A percentile compares a stretch with the other conserved stretches of the same genome.
These are phyloP conservation scores for Rhodophaea formosa DNA, from an alignment of 2,888 invertebrate genomes.

Conservation along the genomic window DNA sequence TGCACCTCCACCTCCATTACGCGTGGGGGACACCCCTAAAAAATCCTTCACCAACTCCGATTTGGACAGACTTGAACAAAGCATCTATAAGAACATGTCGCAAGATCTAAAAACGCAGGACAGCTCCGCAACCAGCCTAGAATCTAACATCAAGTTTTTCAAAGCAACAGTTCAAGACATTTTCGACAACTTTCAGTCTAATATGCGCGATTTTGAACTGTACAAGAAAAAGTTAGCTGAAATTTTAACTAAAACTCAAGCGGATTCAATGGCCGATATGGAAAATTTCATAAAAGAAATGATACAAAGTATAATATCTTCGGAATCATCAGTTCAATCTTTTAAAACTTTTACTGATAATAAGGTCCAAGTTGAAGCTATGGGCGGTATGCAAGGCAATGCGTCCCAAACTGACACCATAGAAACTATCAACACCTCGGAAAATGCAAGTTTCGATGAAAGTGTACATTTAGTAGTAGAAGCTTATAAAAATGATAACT, in stretches of 20 bases:
- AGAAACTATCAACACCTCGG: constrained; percentile 1
- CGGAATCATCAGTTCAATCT: constrained; percentile 37
- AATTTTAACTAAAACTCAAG: constrained; percentile 54
- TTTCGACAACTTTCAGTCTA: constrained; percentile 60
- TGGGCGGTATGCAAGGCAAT: background rate
- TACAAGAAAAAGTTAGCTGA: constrained; percentile 64
- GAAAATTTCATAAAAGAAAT: constrained; percentile 66
- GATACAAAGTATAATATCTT: constrained; percentile 60
- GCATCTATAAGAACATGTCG: constrained; percentile 52
- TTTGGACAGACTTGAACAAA: constrained; percentile 54
- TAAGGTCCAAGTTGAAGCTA: background rate
- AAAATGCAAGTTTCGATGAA: background rate
- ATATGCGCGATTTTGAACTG: constrained; percentile 58
- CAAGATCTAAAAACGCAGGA: constrained; percentile 53
- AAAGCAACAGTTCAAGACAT: constrained; percentile 63
- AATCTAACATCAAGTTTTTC: constrained; percentile 64
- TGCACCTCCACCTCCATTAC: background rate
- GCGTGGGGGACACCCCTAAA: background rate
- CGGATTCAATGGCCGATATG: constrained; percentile 56
- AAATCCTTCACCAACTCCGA: constrained; percentile 53
- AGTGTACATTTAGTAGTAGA: constrained; percentile 39
- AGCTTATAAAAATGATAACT: constrained; percentile 57
- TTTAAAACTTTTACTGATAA: background rate
- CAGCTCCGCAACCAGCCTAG: constrained; percentile 45
- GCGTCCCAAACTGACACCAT: background rate